These are phyloP conservation scores for Piscicola geometra DNA, from an alignment of 2,888 invertebrate genomes.

Conservation along the genomic window DNA sequence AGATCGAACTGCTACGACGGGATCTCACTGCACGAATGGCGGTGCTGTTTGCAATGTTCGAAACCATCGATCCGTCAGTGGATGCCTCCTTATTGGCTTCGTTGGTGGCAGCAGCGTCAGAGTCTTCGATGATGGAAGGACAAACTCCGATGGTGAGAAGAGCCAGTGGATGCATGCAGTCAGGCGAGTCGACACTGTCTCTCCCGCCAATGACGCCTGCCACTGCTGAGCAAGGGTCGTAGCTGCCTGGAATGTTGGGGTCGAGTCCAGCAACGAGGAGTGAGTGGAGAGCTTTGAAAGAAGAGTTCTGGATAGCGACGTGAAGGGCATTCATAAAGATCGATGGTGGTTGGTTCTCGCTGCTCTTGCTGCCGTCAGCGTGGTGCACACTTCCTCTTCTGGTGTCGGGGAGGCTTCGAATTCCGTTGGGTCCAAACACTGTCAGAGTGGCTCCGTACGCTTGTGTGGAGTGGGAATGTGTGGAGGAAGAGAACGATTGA, in stretches of 20 bases:
- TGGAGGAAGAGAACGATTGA: slow-evolving; percentile 24
- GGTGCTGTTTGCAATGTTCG: too few species aligned
- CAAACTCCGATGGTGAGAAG: slow-evolving; percentile 25
- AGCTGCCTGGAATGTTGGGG: slow-evolving; percentile 60
- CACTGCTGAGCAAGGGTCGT: slow-evolving; percentile 32
- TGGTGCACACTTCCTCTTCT: slow-evolving; percentile 33
- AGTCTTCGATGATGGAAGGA: slow-evolving; percentile 29
- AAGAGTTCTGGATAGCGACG: slow-evolving; percentile 61
- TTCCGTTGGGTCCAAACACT: slow-evolving; percentile 22
- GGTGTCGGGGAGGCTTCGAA: slow-evolving; percentile 31
- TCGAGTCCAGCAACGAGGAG: slow-evolving; percentile 61
- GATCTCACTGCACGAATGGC: background rate
- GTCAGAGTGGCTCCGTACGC: slow-evolving; percentile 27
- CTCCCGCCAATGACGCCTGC: slow-evolving; percentile 28
- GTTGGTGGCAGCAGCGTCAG: background rate
- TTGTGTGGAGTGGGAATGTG: background rate
- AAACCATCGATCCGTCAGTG: too few species aligned
- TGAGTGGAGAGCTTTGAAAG: slow-evolving; percentile 58
- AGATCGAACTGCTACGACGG: slow-evolving; percentile 30
- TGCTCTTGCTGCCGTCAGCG: background rate
- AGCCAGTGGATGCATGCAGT: slow-evolving; percentile 26
- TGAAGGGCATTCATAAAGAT: slow-evolving; percentile 62
- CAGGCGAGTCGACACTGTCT: slow-evolving; percentile 27
- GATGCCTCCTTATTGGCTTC: too few species aligned
- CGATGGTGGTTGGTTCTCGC: slow-evolving; percentile 41